Base-by-base conservation (phyloP, 2,888 invertebrate genomes). In the Sphaerophoria taeniata region DNA sequence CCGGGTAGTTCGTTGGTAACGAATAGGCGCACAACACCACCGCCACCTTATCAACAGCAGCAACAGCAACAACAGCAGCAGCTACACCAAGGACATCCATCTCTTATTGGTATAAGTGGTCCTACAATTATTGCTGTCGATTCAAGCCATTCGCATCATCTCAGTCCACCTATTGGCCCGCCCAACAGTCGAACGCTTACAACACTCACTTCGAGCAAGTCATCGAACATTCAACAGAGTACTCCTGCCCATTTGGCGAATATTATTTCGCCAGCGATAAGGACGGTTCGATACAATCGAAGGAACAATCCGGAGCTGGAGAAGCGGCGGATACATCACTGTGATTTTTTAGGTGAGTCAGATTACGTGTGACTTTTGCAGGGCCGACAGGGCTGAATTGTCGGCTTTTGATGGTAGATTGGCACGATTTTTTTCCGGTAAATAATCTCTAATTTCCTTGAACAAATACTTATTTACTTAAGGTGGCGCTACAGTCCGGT, bases 261-360 rank as follows among this genome's bases (percentile, higher is more conserved):
- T 67, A 88, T 91, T 65, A 91, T 91, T 83, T 90, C 90, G 77
- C 89, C 89, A 24, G 69, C 87, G 36, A 89, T 91, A 34, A 90
- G 92, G 87, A 91, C 93, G 36, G 91, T 94, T 87, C 97, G 96
- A 90, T 98, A 97, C 93, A 98, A 98, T 93, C 94, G 98, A 88
- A 94, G 98, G 90, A 98, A 98, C 93, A 99, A 99, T 93, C 98
- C 98, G 0, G 98, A 99, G 92, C 93, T 99, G 89, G 98, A 99
- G 92, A 98, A 98, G 92, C 93, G 98, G 88, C 93, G 99, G 90
- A 98, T 98, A 89, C 98, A 99, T 92, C 98, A 97, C 93, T 99
- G 99, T 93, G 97, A 98, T 94, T 98, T 97, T 92, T 95, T 97
- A 92, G 97, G 97, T 97, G 92, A 94, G 93, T 91, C 47, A 6